phyloP scores from a whole-genome alignment of 2,888 invertebrate genomes.

The Thyatira batis region DNA sequence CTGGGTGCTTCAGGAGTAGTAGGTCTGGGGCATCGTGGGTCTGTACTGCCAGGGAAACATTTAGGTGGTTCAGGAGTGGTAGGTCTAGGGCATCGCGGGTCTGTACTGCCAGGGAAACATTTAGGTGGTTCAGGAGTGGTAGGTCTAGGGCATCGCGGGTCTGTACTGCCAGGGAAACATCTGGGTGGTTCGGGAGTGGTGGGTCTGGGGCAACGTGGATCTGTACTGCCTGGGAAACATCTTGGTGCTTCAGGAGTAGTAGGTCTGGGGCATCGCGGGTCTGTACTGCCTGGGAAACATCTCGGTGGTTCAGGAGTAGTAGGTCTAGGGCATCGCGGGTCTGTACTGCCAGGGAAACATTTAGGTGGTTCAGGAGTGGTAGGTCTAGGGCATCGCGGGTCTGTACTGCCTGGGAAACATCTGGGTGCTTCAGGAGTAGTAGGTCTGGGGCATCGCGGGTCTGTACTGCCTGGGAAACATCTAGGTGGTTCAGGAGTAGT shows the following conservation, averaged over 20 bases:
- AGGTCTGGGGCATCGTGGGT: conserved; percentile 53
- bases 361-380: conserved; percentile 30
- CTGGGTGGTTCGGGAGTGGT: conserved; percentile 30
- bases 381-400: conserved; percentile 47
- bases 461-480: conserved; percentile 35
- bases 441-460: conserved; percentile 44
- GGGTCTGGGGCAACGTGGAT: conserved; percentile 37
- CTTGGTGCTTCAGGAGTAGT: conserved; percentile 29
- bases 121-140: conserved; percentile 36
- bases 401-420: conserved; percentile 37
- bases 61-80: conserved; percentile 33
- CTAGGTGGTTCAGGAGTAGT: conserved; percentile 31
- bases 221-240: conserved; percentile 23
- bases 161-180: conserved; percentile 49
- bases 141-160: conserved; percentile 41
- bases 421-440: conserved; percentile 36
- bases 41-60: conserved; percentile 37
- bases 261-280: conserved; percentile 37
- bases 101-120: conserved; percentile 50
- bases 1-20: conserved; percentile 41
- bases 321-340: conserved; percentile 47
- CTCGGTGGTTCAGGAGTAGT: conserved; percentile 37
- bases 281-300: conserved; percentile 32
- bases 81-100: conserved; percentile 47
- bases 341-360: conserved; percentile 52